Conservation (phyloP, 2,888 invertebrate genomes). For the Ryuthela nishihirai region DNA sequence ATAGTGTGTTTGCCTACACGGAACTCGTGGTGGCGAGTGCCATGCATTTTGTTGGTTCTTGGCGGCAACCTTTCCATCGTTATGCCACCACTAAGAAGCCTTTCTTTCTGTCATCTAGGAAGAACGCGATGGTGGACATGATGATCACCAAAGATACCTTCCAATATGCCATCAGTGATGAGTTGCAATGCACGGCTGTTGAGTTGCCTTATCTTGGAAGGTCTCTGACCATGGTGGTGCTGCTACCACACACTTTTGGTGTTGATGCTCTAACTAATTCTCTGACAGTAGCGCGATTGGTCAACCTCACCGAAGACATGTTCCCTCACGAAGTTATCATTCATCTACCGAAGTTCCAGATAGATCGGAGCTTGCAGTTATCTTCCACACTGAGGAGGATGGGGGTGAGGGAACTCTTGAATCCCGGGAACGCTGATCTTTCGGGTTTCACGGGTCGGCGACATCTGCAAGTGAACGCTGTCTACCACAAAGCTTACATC, state of each 20-base stretch:
- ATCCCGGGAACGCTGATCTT: conserved; percentile 53
- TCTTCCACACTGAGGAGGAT: conserved; percentile 55
- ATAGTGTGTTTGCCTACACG: conserved; percentile 46
- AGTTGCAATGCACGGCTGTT: conserved; percentile 35
- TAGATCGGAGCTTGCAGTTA: conserved; percentile 21
- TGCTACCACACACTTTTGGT: conserved; percentile 37
- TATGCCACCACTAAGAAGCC: conserved; percentile 23
- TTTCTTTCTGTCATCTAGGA: conserved; percentile 13
- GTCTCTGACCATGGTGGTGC: conserved; percentile 38
- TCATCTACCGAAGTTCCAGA: conserved; percentile 34
- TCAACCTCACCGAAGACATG: conserved; percentile 35
- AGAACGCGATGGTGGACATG: conserved; percentile 19
- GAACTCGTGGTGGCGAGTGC: conserved; percentile 40
- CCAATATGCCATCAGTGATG: conserved; percentile 37
- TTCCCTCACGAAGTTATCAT: conserved; percentile 44
- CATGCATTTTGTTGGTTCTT: conserved; percentile 38
- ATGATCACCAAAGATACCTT: conserved; percentile 37
- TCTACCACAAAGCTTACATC: conserved; percentile 77
- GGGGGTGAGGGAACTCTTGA: conserved; percentile 67
- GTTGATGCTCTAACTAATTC: conserved; percentile 33
- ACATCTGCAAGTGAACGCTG: conserved; percentile 62
- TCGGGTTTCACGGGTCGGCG: conserved; percentile 40
- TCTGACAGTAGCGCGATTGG: conserved; percentile 23
- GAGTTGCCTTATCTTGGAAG: conserved; percentile 41
- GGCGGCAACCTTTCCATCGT: conserved; percentile 40